These are phyloP conservation scores for Agrotis segetum DNA, from an alignment of 2,888 invertebrate species.

Conservation along the genomic window DNA sequence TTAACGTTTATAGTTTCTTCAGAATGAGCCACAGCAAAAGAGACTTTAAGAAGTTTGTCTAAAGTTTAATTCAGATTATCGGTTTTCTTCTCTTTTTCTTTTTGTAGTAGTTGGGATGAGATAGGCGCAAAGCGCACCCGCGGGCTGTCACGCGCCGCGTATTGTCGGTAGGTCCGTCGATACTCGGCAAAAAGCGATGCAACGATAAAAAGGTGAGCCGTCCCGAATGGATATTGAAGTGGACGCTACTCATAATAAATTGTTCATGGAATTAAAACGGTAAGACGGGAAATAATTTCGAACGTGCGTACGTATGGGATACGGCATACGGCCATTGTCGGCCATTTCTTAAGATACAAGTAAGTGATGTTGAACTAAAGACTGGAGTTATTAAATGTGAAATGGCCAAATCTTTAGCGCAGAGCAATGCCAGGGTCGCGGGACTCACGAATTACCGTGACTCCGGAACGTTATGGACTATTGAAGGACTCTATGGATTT, in stretches of 20 bases:
- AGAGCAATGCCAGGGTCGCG: not conserved
- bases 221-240: constrained; percentile 62
- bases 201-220: constrained; percentile 76
- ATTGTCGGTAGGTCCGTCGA: constrained; percentile 74
- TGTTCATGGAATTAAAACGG: constrained; percentile 59
- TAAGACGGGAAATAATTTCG: constrained; percentile 54
- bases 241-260: constrained; percentile 64
- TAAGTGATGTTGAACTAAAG: constrained; percentile 26
- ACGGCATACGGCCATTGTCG: constrained; percentile 17
- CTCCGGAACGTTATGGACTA: no score
- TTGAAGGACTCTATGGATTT: no score
- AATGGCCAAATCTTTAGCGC: not conserved
- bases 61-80: constrained; percentile 60
- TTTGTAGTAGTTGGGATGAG: constrained; percentile 75
- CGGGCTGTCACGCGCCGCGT: constrained; percentile 87
- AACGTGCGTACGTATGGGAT: constrained; percentile 28
- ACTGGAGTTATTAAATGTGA: constrained; percentile 12
- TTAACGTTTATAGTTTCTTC: constrained; percentile 54
- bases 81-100: constrained; percentile 64
- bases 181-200: constrained; percentile 77
- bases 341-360: constrained; percentile 27
- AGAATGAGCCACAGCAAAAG: constrained; percentile 13
- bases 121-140: constrained; percentile 84
- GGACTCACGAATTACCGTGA: no score
- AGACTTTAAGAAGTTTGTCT: constrained; percentile 2